Conservation (phyloP, 1,140 invertebrate genomes). For the Aphidius gifuensis region DNA sequence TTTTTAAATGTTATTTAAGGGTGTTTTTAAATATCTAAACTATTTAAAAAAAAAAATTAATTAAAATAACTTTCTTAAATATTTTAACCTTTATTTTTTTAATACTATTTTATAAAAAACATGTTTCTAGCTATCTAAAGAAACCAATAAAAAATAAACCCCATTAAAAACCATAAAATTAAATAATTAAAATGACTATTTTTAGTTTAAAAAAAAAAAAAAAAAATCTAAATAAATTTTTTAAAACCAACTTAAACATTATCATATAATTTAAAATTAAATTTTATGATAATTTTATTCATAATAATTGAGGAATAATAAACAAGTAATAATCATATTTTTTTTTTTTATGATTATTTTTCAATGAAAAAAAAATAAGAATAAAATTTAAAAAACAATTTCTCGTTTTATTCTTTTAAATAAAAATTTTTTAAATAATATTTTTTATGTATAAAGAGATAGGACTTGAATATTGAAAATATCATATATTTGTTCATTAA, state of each 20-base stretch:
- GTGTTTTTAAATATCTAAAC: not conserved
- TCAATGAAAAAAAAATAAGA: not conserved
- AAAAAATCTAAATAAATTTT: too few species aligned
- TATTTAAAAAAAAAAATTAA: not conserved
- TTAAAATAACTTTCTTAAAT: not conserved
- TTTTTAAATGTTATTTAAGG: too few species aligned
- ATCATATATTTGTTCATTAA: slow-evolving; percentile 13
- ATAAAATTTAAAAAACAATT: not conserved
- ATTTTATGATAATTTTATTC: not conserved
- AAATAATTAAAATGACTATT: too few species aligned
- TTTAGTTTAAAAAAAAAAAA: too few species aligned
- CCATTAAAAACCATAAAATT: too few species aligned
- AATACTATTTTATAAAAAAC: too few species aligned
- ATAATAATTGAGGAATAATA: not conserved
- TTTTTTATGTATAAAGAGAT: not conserved
- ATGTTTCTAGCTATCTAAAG: too few species aligned
- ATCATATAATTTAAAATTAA: too few species aligned
- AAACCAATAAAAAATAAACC: too few species aligned
- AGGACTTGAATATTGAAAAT: slow-evolving; percentile 6
- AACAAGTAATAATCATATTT: not conserved
- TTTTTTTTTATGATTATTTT: not conserved
- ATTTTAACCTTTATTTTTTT: too few species aligned
- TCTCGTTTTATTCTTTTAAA: not conserved
- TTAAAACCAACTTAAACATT: too few species aligned
- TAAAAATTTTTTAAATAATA: too few species aligned